Conservation (phyloP, 1,140 invertebrate genomes). For the Procambarus virginalis region DNA sequence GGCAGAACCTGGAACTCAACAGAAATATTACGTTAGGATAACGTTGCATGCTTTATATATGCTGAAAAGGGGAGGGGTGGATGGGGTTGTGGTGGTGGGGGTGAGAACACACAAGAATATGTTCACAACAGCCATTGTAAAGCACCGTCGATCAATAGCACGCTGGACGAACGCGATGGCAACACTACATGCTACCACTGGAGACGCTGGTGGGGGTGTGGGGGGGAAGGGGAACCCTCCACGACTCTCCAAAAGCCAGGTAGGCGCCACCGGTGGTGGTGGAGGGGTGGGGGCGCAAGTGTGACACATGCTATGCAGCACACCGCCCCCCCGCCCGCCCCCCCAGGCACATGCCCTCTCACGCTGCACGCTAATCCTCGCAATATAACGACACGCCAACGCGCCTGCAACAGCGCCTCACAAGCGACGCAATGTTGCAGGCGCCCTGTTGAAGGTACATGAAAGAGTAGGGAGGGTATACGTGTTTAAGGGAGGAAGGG, state of each 20-base stretch:
- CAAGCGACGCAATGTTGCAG: not conserved
- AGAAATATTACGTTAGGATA: conserved; percentile 19
- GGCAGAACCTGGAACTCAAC: conserved; percentile 47
- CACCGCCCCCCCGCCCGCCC: not conserved
- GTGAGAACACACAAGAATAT: not conserved
- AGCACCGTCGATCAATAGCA: conserved; percentile 22
- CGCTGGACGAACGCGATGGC: conserved; percentile 12
- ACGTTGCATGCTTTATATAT: not conserved
- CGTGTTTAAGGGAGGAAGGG: too few relatives aligned
- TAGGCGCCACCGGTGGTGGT: not conserved
- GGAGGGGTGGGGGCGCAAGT: not conserved
- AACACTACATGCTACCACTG: conserved; percentile 24
- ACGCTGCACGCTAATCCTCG: conserved; percentile 6
- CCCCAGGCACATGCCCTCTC: not conserved
- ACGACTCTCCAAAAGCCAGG: not conserved
- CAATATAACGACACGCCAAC: not conserved
- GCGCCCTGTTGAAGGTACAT: not conserved
- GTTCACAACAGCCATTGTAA: conserved; percentile 17
- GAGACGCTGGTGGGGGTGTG: not conserved
- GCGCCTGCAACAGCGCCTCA: not conserved
- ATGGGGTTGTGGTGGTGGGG: not conserved
- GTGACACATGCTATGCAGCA: not conserved
- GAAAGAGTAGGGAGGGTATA: not conserved
- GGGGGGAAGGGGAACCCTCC: not conserved
- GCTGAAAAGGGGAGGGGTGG: not conserved